Evolutionary conservation across 2,888 invertebrate genomes (phyloP), one percentile per base, ranked within the genome.

Genomic region (Pseudococcus jackbeardsleyi): DNA sequence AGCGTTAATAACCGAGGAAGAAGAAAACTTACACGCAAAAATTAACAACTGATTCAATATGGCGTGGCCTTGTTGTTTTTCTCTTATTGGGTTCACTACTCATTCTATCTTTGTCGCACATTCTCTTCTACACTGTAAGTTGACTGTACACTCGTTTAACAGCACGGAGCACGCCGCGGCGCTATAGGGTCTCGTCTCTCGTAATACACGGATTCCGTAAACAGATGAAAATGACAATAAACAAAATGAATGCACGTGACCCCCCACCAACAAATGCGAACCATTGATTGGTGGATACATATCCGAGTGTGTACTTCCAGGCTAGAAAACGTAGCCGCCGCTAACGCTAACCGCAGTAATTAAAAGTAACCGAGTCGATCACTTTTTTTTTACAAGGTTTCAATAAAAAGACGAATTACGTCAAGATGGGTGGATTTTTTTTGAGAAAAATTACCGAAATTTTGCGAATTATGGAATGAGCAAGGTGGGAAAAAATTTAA

Each of bases 1-100:
- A 68, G 72, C 86, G 68, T 86, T 86, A 86, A 68, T 86, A 86
- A 86, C 46, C 64, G 46, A 86, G 72, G 68, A 86, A 86, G 68
- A 86, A 86, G 86, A 86, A 86, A 42, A 86, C 86, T 86, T 68
- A 86, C 92, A 91, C 91, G 92, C 92, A 92, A 92, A 93, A 93
- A 93, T 93, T 93, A 93, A 93, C 92, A 93, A 93, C 93, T 93
- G 93, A 93, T 93, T 93, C 93, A 93, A 93, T 93, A 93, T 93
- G 93, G 93, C 93, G 92, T 91, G 93, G 92, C 92, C 93, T 93
- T 92, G 92, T 92, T 90, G 90, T 90, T 90, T 89, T 89, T 88
- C 89, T 89, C 89, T 89, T 88, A 88, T 88, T 88, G 88, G 88
- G 88, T 88, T 88, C 87, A 86, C 86, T 85, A 87, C 87, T 87